These are phyloP conservation scores for Drosophila koepferae DNA, from an alignment of 2,888 invertebrate species.

Conservation along the genomic window DNA sequence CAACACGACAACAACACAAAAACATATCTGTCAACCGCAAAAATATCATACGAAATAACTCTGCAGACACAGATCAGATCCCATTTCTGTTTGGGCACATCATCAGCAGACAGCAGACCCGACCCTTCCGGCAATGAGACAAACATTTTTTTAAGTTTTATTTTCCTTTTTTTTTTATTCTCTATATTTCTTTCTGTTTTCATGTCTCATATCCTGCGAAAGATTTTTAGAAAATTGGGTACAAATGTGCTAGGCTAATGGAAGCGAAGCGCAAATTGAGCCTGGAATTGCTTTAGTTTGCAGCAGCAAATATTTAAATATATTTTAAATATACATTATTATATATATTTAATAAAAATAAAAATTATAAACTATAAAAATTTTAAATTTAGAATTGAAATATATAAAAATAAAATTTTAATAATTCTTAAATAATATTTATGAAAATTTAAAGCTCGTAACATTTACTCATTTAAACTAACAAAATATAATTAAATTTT, in stretches of 20 bases:
- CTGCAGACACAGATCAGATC: constrained; percentile 52
- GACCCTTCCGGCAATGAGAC: constrained; percentile 42
- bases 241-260: background rate
- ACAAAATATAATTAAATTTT: too few species aligned
- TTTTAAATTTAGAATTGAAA: too few species aligned
- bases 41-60: constrained; percentile 51
- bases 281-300: background rate
- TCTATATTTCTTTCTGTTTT: background rate
- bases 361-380: too few species aligned
- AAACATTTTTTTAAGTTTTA: constrained; percentile 47
- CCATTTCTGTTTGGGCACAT: constrained; percentile 20
- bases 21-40: constrained; percentile 61
- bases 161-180: background rate
- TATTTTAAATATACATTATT: background rate
- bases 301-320: background rate
- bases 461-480: too few species aligned
- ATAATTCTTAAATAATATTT: too few species aligned
- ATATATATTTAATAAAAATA: background rate
- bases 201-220: background rate
- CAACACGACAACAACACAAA: constrained; percentile 6
- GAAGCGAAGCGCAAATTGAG: too few species aligned
- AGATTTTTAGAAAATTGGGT: background rate
- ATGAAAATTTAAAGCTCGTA: too few species aligned
- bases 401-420: too few species aligned
- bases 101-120: constrained; percentile 12